phyloP scores from a whole-genome alignment of 1,140 invertebrate genomes.

The Papilio xuthus region DNA sequence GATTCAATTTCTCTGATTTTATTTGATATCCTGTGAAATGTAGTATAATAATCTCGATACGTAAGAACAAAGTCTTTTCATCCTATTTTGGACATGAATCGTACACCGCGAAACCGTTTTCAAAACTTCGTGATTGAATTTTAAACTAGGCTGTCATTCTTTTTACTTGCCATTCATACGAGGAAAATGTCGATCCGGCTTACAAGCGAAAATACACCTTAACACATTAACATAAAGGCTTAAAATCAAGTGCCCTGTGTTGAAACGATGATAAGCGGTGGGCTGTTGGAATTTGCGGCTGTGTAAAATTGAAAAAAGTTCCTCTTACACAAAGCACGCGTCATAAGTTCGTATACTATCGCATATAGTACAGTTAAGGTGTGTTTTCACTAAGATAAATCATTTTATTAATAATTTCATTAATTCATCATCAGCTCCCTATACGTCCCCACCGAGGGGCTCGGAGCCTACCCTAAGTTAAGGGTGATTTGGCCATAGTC shows the following conservation, averaged over 20 bases:
- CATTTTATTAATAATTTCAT: too few relatives aligned
- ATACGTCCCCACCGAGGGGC: too few relatives aligned
- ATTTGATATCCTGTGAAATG: not conserved
- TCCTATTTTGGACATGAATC: not conserved
- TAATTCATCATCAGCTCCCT: too few relatives aligned
- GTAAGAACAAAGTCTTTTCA: not conserved
- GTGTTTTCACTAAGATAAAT: not conserved
- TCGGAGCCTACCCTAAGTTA: too few relatives aligned
- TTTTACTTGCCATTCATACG: conserved; percentile 18
- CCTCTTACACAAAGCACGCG: not conserved
- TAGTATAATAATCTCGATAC: not conserved
- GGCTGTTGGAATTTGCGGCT: conserved; percentile 11
- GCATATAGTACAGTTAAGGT: not conserved
- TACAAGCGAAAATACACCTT: not conserved
- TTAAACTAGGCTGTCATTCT: conserved; percentile 26
- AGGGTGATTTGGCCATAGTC: too few relatives aligned
- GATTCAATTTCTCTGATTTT: too few relatives aligned
- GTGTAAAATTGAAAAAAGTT: conserved; percentile 22
- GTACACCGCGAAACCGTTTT: not conserved
- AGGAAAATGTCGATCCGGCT: not conserved
- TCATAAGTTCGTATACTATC: not conserved
- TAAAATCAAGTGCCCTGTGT: not conserved
- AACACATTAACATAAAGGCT: not conserved
- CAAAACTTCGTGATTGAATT: conserved; percentile 24
- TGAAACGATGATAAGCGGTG: not conserved